phyloP scores from a whole-genome alignment of 2,113 vertebrate species.

The Dissostichus mawsoni region DNA sequence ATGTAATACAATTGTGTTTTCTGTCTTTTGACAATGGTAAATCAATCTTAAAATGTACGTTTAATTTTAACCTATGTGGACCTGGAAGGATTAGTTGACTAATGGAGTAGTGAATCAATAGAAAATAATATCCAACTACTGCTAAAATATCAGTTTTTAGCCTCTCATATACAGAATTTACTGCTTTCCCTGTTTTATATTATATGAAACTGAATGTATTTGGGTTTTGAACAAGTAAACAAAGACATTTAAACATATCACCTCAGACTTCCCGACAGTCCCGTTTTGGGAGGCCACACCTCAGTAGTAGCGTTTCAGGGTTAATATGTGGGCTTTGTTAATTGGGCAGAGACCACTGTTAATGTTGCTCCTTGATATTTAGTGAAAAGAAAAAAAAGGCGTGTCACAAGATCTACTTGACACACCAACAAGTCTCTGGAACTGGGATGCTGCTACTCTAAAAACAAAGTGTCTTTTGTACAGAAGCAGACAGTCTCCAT shows the following conservation, averaged over 20 bases:
- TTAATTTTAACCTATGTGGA: background rate
- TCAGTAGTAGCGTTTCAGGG: background rate
- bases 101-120: too few species aligned
- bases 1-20: background rate
- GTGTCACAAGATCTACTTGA: conserved; percentile 29
- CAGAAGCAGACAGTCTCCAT: conserved; percentile 63
- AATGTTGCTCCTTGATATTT: conserved; percentile 21
- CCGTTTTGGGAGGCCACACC: background rate
- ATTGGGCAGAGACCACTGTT: conserved; percentile 3
- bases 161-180: too few species aligned
- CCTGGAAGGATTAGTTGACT: too few species aligned
- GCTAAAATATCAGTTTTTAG: too few species aligned
- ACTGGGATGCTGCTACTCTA: conserved; percentile 45
- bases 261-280: background rate
- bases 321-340: background rate
- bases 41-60: background rate
- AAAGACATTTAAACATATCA: too few species aligned
- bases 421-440: conserved; percentile 59
- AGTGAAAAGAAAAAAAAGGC: conserved; percentile 26
- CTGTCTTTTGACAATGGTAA: background rate
- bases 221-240: too few species aligned
- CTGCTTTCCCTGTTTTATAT: too few species aligned
- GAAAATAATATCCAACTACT: too few species aligned
- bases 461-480: conserved; percentile 81
- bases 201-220: too few species aligned